Percentiles rank a stretch among this genome's conserved stretches.
Conservation (phyloP, 2,888 invertebrate species). For the Lomographa bimaculata region DNA sequence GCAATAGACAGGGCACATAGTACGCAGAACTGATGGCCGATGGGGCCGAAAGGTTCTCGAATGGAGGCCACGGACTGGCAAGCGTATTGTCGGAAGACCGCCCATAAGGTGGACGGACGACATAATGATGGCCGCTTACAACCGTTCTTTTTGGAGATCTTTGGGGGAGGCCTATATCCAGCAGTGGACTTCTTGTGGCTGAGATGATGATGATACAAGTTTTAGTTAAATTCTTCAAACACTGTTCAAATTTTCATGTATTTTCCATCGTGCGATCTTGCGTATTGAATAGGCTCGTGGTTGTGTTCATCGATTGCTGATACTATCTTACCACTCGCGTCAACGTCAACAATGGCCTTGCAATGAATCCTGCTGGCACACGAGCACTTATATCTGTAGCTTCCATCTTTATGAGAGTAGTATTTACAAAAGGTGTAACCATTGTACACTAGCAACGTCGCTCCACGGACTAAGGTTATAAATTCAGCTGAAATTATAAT, state of each 20-base stretch:
- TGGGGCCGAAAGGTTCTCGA: too few relatives aligned
- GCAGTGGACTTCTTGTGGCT: too few relatives aligned
- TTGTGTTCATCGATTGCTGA: constrained; percentile 1
- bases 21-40: too few relatives aligned
- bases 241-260: constrained; percentile 11
- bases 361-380: background rate
- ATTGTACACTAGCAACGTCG: constrained; percentile 10
- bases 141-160: too few relatives aligned
- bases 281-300: constrained; percentile 14
- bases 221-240: too few relatives aligned
- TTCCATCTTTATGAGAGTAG: constrained; percentile 1
- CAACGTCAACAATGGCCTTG: constrained; percentile 4
- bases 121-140: too few relatives aligned
- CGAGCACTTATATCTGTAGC: constrained; percentile 18
- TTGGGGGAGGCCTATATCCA: too few relatives aligned
- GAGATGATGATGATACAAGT: too few relatives aligned
- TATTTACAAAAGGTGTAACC: constrained; percentile 10
- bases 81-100: too few relatives aligned
- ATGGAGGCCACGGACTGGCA: too few relatives aligned
- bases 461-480: constrained; percentile 9
- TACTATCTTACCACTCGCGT: background rate
- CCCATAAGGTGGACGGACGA: too few relatives aligned
- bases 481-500: constrained; percentile 14
- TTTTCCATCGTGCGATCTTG: constrained; percentile 2
- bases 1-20: too few relatives aligned